Base-by-base conservation (phyloP, 2,888 invertebrate species). In the Petrophora chlorosata region DNA sequence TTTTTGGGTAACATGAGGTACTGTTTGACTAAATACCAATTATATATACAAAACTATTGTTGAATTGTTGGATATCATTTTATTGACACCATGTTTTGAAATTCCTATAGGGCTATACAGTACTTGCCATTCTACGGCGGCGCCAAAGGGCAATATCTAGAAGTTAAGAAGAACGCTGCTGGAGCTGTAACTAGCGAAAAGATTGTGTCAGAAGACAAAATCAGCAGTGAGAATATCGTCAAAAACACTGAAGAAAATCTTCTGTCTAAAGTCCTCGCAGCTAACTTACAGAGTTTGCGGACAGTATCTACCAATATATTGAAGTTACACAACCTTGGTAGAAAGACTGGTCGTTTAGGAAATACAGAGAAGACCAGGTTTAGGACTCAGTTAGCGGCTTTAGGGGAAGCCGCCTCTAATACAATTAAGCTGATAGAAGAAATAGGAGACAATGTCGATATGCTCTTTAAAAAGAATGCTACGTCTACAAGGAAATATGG, bases 41-140 rank as follows among this genome's bases (percentile, higher is more conserved):
- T n/a, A n/a, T n/a, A n/a, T n/a, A n/a, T n/a, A n/a, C n/a, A n/a
- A n/a, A n/a, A n/a, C n/a, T n/a, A n/a, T n/a, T n/a, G n/a, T n/a
- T n/a, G n/a, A n/a, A n/a, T n/a, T n/a, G n/a, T n/a, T n/a, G n/a
- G n/a, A n/a, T n/a, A n/a, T n/a, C n/a, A 15, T n/a, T 25, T 25
- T 28, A 7, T 13, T 28, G 2, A 28, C 5, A 1, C 28, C 5
- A 1, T 28, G 7, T 13, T 13, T 13, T 7, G n/a, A 19, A 13
- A 40, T 50, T 47, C 57, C 46, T 53, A 28, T 72, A 87, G 87
- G 53, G 74, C 66, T 32, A 70, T 79, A 38, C 81, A 83, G 60
- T 90, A 85, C 42, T 69, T 94, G 26, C 93, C 94, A 8, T 95
- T 93, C 77, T 95, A 95, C 68, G 95, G 95, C 0, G 95, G 94